Conservation (phyloP, 2,888 invertebrate genomes). For the Nycteola revayana region DNA sequence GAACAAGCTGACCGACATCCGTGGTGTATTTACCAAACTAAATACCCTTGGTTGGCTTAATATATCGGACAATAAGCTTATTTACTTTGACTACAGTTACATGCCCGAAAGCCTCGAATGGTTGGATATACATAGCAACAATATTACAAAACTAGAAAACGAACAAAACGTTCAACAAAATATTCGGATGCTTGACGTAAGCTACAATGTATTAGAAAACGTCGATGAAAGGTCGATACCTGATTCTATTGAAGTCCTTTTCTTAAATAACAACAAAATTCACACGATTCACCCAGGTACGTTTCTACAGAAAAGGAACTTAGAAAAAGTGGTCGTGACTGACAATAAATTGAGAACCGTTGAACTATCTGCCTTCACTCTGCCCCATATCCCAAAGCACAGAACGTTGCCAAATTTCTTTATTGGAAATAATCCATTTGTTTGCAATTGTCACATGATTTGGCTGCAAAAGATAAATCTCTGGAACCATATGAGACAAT, state of each 20-base stretch:
- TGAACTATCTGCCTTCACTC: slow-evolving; percentile 86
- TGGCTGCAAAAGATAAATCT: slow-evolving; percentile 91
- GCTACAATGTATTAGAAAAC: slow-evolving; percentile 87
- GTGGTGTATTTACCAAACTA: slow-evolving; percentile 88
- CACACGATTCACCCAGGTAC: slow-evolving; percentile 86
- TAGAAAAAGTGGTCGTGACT: slow-evolving; percentile 89
- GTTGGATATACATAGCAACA: slow-evolving; percentile 91
- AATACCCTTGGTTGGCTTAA: slow-evolving; percentile 90
- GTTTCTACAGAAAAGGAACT: slow-evolving; percentile 85
- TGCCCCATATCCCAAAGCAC: slow-evolving; percentile 85
- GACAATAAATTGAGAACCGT: slow-evolving; percentile 88
- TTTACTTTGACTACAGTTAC: slow-evolving; percentile 90
- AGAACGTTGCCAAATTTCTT: slow-evolving; percentile 89
- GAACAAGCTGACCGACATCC: slow-evolving; percentile 88
- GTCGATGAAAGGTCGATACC: slow-evolving; percentile 87
- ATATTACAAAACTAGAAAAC: slow-evolving; percentile 88
- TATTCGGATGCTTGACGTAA: slow-evolving; percentile 89
- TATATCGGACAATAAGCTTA: slow-evolving; percentile 89
- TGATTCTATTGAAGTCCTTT: slow-evolving; percentile 87
- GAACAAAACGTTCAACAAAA: slow-evolving; percentile 85
- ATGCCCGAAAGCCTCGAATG: slow-evolving; percentile 88
- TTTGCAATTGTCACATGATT: slow-evolving; percentile 93
- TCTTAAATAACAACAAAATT: slow-evolving; percentile 90
- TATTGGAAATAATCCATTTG: slow-evolving; percentile 91
- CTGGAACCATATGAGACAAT: slow-evolving; percentile 86